Percentiles rank a stretch among this genome's conserved stretches.
Evolutionary conservation across 2,888 invertebrate genomes (phyloP).

Genomic region (Pocota personata): DNA sequence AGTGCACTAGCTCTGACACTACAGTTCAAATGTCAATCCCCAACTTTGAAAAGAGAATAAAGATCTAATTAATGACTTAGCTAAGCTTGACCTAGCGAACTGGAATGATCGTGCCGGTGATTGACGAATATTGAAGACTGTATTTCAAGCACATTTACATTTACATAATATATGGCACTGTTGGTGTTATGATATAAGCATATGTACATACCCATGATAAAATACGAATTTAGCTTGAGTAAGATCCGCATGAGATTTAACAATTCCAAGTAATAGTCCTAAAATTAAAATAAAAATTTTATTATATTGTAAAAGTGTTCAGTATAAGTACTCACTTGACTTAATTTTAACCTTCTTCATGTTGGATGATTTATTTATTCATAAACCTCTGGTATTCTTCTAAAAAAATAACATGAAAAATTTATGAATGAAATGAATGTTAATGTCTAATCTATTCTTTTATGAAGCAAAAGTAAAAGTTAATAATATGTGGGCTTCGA

Average conservation of each 20-base stretch:
- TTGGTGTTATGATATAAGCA: neutral
- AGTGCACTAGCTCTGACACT: no score
- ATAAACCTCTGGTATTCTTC: neutral
- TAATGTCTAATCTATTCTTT: no score
- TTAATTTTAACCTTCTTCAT: slow-evolving; percentile 78
- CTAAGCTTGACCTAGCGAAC: no score
- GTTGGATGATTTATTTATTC: neutral
- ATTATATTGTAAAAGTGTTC: neutral
- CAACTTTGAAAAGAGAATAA: no score
- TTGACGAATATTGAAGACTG: no score
- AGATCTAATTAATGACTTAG: no score
- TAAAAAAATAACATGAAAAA: neutral
- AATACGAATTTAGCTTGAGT: slow-evolving; percentile 82
- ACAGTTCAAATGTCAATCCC: no score
- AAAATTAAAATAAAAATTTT: slow-evolving; percentile 15
- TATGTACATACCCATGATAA: slow-evolving; percentile 78
- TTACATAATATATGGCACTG: no score
- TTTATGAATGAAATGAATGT: neutral
- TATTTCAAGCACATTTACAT: no score
- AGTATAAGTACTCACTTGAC: slow-evolving; percentile 76
- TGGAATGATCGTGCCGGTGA: no score
- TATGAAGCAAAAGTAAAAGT: no score
- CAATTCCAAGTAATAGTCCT: slow-evolving; percentile 83
- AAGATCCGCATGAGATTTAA: slow-evolving; percentile 83
- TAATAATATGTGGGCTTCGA: no score